These are phyloP conservation scores for Hirtodrosophila histrioides DNA, from an alignment of 2,888 invertebrate species.

Conservation along the genomic window DNA sequence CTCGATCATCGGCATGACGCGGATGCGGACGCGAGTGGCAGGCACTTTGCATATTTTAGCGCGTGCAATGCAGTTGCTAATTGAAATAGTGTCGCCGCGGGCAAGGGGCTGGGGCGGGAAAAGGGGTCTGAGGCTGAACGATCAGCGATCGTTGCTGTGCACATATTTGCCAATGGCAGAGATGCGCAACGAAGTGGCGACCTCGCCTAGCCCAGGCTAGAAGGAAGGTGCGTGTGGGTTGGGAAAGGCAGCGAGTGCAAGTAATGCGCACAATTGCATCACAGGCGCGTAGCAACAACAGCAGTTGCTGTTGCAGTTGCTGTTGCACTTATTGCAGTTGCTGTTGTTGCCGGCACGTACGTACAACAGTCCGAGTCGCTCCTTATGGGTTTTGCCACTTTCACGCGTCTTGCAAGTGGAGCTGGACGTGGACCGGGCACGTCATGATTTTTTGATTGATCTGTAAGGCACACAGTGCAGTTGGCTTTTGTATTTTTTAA, in stretches of 20 bases:
- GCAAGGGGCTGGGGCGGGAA: not conserved
- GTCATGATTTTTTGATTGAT: slow-evolving; percentile 82
- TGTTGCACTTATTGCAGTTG: slow-evolving; percentile 30
- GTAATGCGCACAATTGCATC: slow-evolving; percentile 72
- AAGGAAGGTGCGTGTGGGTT: slow-evolving; percentile 63
- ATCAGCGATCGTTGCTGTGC: slow-evolving; percentile 61
- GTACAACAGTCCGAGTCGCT: slow-evolving; percentile 14
- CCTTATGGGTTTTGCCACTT: slow-evolving; percentile 36
- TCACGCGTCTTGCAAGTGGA: slow-evolving; percentile 51
- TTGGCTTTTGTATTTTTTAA: slow-evolving; percentile 71
- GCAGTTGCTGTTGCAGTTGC: slow-evolving; percentile 36
- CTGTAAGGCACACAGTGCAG: slow-evolving; percentile 81
- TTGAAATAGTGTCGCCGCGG: slow-evolving; percentile 77
- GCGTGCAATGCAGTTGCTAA: slow-evolving; percentile 80
- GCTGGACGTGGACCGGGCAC: slow-evolving; percentile 31
- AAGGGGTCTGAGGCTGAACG: slow-evolving; percentile 7
- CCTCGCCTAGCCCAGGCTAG: slow-evolving; percentile 68
- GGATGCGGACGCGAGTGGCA: slow-evolving; percentile 57
- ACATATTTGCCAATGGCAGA: slow-evolving; percentile 76
- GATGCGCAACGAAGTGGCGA: slow-evolving; percentile 77
- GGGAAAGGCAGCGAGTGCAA: slow-evolving; percentile 25
- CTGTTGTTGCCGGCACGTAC: slow-evolving; percentile 44
- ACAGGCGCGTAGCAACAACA: slow-evolving; percentile 48
- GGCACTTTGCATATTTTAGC: slow-evolving; percentile 77
- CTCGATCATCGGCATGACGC: slow-evolving; percentile 61